phyloP scores from a whole-genome alignment of 2,113 vertebrate genomes.

The Aptenodytes patagonicus region DNA sequence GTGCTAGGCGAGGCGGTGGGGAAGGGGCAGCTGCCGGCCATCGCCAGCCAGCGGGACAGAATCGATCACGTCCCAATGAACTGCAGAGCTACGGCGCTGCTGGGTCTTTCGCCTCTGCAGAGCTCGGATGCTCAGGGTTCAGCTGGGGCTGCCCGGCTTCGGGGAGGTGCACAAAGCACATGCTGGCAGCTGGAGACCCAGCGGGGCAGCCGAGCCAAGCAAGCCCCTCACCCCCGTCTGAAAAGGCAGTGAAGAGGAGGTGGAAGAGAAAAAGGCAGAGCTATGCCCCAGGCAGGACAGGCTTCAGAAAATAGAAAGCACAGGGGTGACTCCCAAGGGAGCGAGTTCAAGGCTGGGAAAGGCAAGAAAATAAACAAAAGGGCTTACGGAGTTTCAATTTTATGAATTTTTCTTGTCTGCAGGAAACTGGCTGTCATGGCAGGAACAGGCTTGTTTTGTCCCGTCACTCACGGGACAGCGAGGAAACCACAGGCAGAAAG shows the following conservation, averaged over 20 bases:
- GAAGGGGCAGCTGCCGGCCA: neutral
- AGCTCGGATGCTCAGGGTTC: accelerated
- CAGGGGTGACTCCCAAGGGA: neutral
- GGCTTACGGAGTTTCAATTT: neutral
- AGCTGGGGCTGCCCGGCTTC: neutral
- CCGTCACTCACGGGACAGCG: accelerated
- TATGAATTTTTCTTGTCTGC: neutral
- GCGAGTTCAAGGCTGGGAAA: neutral
- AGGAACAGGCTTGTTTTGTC: neutral
- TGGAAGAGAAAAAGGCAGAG: neutral
- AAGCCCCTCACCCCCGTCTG: accelerated
- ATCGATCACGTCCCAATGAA: accelerated
- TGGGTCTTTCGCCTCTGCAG: neutral
- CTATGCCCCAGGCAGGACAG: neutral
- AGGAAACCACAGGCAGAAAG: neutral
- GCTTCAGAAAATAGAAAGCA: neutral
- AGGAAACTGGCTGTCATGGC: neutral
- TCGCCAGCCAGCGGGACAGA: accelerated
- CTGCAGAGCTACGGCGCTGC: accelerated
- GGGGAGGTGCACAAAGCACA: accelerated
- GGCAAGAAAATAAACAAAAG: neutral
- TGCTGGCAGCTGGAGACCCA: accelerated
- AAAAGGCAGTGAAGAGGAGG: neutral
- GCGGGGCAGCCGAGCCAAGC: neutral
- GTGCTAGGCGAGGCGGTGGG: neutral